phyloP scores from a whole-genome alignment of 2,113 vertebrate species.

The Ceratotherium simum region DNA sequence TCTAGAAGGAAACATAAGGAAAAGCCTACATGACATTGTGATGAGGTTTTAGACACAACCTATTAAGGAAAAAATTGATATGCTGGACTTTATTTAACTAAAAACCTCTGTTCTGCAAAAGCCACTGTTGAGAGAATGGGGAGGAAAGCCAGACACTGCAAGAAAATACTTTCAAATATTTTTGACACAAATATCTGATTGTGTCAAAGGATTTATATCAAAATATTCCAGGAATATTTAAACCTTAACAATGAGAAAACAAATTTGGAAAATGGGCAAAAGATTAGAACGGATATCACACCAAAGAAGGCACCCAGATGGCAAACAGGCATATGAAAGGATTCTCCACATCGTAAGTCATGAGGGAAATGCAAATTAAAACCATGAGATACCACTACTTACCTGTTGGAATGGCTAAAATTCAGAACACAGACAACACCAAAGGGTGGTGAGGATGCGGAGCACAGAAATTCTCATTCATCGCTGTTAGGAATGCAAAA shows the following conservation, averaged over 20 bases:
- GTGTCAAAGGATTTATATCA: neutral
- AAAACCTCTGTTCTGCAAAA: no score
- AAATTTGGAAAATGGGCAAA: neutral
- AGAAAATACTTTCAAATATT: neutral
- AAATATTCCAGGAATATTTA: neutral
- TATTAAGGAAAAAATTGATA: neutral
- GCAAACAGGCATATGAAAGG: neutral
- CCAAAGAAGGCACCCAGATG: neutral
- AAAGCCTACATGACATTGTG: neutral
- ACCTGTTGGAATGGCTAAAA: neutral
- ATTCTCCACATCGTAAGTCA: no score
- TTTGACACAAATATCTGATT: neutral
- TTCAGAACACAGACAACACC: neutral
- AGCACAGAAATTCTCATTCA: neutral
- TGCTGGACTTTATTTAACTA: neutral
- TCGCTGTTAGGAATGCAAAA: neutral
- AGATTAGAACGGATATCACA: neutral
- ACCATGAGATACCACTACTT: neutral
- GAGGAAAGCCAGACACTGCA: neutral
- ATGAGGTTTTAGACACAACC: neutral
- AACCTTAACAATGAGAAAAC: neutral
- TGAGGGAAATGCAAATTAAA: neutral
- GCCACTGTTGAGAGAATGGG: neutral
- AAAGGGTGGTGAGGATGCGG: neutral
- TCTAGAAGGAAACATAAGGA: neutral